A percentile compares a stretch with the other conserved stretches of the same genome.
Evolutionary conservation across 37 sponge, comb jelly and placozoan species (phyloP).

Genomic region (Amphimedon queenslandica): DNA sequence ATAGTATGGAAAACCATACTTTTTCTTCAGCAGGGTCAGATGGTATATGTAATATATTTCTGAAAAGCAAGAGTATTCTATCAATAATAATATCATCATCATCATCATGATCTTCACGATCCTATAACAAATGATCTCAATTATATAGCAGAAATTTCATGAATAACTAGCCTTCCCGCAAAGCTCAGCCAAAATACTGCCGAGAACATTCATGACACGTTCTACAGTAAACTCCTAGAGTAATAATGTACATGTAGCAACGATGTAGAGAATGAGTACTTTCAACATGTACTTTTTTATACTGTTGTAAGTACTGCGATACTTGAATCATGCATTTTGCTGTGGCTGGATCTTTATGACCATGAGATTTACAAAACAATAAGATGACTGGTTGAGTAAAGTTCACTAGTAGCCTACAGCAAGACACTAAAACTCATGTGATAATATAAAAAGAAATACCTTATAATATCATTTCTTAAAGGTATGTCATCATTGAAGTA

Average conservation of each 20-base stretch:
- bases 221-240: constrained; percentile 56
- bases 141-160: too few species aligned
- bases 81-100: constrained; percentile 90
- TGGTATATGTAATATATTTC: constrained; percentile 82
- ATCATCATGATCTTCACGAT: constrained; percentile 80
- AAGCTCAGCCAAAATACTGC: constrained; percentile 60
- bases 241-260: too few species aligned
- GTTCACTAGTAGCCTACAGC: constrained; percentile 71
- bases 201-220: constrained; percentile 60
- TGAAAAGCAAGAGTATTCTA: constrained; percentile 76
- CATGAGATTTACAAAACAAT: constrained; percentile 42
- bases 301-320: constrained; percentile 24
- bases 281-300: not conserved
- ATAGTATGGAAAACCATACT: too few species aligned
- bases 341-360: constrained; percentile 21
- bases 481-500: constrained; percentile 38
- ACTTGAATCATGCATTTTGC: constrained; percentile 76
- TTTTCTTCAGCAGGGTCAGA: constrained; percentile 78
- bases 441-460: constrained; percentile 9
- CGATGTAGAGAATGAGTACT: not conserved
- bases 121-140: too few species aligned
- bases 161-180: constrained; percentile 86
- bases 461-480: constrained; percentile 64
- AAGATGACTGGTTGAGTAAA: constrained; percentile 85
- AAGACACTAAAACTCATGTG: too few species aligned